These are phyloP conservation scores for Hoplostethus atlanticus DNA, from an alignment of 2,797 vertebrate genomes.

Conservation along the genomic window DNA sequence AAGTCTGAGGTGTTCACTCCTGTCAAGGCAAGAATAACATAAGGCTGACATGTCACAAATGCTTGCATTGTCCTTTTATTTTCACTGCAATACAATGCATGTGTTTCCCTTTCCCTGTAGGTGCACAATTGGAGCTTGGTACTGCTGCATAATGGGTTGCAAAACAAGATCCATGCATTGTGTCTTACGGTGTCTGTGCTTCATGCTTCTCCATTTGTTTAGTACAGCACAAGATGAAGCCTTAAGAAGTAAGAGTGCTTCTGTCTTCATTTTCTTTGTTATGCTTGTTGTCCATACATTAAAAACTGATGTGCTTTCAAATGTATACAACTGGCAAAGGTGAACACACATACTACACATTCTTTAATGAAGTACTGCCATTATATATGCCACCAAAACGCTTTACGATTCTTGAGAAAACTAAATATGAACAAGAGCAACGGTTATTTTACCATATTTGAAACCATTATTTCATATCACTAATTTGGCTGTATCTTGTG, in stretches of 20 bases:
- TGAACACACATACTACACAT: slow-evolving; percentile 23
- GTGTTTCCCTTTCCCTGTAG: slow-evolving; percentile 80
- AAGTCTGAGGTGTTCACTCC: not conserved
- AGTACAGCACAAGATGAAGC: slow-evolving; percentile 91
- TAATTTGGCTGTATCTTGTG: slow-evolving; percentile 43
- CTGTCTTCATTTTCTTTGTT: slow-evolving; percentile 69
- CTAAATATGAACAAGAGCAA: not conserved
- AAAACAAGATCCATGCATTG: slow-evolving; percentile 78
- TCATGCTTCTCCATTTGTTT: slow-evolving; percentile 86
- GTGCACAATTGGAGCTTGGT: slow-evolving; percentile 84
- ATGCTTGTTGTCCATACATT: slow-evolving; percentile 56
- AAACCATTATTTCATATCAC: not conserved
- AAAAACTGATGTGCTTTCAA: slow-evolving; percentile 23
- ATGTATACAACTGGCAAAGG: slow-evolving; percentile 40
- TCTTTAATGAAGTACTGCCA: not conserved
- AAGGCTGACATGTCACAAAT: slow-evolving; percentile 41
- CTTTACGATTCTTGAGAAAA: not conserved
- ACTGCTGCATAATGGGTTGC: slow-evolving; percentile 88
- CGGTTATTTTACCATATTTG: not conserved
- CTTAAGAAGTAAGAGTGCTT: slow-evolving; percentile 93
- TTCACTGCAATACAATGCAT: slow-evolving; percentile 69
- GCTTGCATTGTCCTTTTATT: slow-evolving; percentile 58
- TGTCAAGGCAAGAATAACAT: slow-evolving; percentile 55
- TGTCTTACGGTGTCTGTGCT: slow-evolving; percentile 85
- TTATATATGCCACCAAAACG: not conserved